phyloP scores from a whole-genome alignment of 2,888 invertebrate species.

The Hirtodrosophila duncani region DNA sequence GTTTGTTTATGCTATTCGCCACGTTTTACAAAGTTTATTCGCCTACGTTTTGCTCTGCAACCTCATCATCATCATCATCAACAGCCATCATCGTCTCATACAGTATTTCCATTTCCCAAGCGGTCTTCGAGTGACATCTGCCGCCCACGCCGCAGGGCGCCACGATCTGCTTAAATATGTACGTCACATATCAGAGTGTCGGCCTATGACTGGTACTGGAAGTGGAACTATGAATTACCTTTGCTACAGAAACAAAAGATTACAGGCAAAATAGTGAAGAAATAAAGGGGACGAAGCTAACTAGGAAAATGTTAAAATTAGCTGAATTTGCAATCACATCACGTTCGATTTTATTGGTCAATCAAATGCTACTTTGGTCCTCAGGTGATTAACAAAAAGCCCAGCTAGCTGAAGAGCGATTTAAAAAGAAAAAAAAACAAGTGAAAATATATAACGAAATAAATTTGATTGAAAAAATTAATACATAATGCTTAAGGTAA shows the following conservation, averaged over 20 bases:
- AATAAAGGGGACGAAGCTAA: slow-evolving; percentile 44
- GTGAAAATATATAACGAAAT: not conserved
- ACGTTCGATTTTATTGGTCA: slow-evolving; percentile 77
- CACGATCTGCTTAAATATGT: slow-evolving; percentile 57
- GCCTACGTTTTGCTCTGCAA: slow-evolving; percentile 20
- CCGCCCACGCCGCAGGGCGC: slow-evolving; percentile 30
- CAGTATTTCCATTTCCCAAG: not conserved
- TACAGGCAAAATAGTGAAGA: slow-evolving; percentile 29
- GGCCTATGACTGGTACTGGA: slow-evolving; percentile 4
- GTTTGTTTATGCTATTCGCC: slow-evolving; percentile 43
- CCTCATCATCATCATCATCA: slow-evolving; percentile 58
- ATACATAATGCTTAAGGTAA: not conserved
- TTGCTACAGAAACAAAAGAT: slow-evolving; percentile 36
- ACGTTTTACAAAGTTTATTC: slow-evolving; percentile 64
- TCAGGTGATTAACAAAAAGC: slow-evolving; percentile 19
- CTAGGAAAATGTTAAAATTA: slow-evolving; percentile 54
- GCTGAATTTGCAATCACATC: slow-evolving; percentile 57
- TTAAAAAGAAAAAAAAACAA: slow-evolving; percentile 1
- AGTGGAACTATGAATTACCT: slow-evolving; percentile 54
- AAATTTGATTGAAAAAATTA: too few species aligned
- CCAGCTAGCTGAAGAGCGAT: not conserved
- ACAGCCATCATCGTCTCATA: slow-evolving; percentile 48
- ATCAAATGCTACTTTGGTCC: slow-evolving; percentile 72
- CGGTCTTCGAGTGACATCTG: slow-evolving; percentile 55
- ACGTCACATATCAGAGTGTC: slow-evolving; percentile 74